Percentiles rank a stretch among this genome's conserved stretches.
Conservation (phyloP, 1,140 invertebrate genomes). For the Saccostrea glomerata region DNA sequence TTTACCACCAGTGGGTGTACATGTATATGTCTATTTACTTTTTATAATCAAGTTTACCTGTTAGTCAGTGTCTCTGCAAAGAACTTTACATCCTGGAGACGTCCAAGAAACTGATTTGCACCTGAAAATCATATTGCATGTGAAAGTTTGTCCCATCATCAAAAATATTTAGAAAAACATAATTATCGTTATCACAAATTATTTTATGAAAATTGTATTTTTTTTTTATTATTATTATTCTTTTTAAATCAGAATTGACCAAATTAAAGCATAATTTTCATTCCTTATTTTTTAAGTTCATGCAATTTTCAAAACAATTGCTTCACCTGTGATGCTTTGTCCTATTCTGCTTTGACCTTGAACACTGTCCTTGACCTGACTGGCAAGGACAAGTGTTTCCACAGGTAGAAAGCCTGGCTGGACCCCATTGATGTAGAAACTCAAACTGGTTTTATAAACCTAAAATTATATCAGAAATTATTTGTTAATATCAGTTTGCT, state of each 20-base stretch:
- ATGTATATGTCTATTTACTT: neutral
- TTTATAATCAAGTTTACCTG: slow-evolving; percentile 60
- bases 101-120: slow-evolving; percentile 72
- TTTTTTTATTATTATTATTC: too few species aligned
- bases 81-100: slow-evolving; percentile 73
- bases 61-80: slow-evolving; percentile 72
- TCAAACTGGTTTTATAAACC: slow-evolving; percentile 67
- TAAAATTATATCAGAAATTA: slow-evolving; percentile 48
- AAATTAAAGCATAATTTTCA: neutral
- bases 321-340: slow-evolving; percentile 65
- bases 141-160: neutral
- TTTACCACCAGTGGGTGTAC: too few species aligned
- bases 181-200: too few species aligned
- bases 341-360: slow-evolving; percentile 65
- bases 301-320: neutral
- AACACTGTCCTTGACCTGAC: slow-evolving; percentile 59
- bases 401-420: slow-evolving; percentile 64
- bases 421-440: slow-evolving; percentile 73
- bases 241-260: too few species aligned
- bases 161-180: neutral
- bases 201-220: too few species aligned
- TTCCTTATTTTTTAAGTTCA: neutral
- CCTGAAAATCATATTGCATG: slow-evolving; percentile 59
- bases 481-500: too few species aligned
- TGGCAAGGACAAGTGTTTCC: slow-evolving; percentile 58